Base-by-base conservation (phyloP, 2,113 vertebrate genomes). In the Cygnus buccinator region DNA sequence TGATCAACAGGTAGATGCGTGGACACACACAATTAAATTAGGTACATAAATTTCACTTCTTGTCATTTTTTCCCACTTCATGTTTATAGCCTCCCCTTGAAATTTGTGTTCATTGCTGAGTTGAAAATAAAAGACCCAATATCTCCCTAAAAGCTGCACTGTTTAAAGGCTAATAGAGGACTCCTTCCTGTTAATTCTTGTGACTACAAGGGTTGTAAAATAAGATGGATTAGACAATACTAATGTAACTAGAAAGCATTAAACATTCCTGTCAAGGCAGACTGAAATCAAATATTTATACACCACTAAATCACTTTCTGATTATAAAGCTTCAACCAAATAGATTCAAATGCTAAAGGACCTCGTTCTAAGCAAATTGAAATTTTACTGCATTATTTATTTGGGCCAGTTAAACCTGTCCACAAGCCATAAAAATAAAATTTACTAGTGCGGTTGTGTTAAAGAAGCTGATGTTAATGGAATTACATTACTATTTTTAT, bases 231-330 rank as follows among this genome's bases (percentile, higher is more conserved):
- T 96, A 79, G 72, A 89, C 88, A 89, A 75, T 89, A 57, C 26
- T 57, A 52, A 94, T 77, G 16, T 87, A 89, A 90, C 76, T 81
- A 75, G 65, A 95, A 94, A 90, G 39, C 86, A 92, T 96, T 95
- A 89, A 93, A 90, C 66, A 81, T 87, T 96, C 52, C 76, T 89
- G 76, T 94, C 48, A 81, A 94, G 65, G 68, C 90, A 87, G 52
- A 72, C 59, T 94, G 70, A 92, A 94, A 97, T 96, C 10, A 90
- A 94, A 93, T 96, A 97, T 96, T 96, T 95, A 92, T 92, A 84
- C 44, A 81, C 35, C 68, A 92, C 73, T 96, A 90, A 90, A 95
- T 97, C 79, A 96, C 76, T 92, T 92, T 84, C 94, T 88, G 85
- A 75, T 95, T 84, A 81, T 90, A 95, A 95, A 93, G 43, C 72